Evolutionary conservation across 2,888 invertebrate species (phyloP).

Genomic region (Eulithis prunata): DNA sequence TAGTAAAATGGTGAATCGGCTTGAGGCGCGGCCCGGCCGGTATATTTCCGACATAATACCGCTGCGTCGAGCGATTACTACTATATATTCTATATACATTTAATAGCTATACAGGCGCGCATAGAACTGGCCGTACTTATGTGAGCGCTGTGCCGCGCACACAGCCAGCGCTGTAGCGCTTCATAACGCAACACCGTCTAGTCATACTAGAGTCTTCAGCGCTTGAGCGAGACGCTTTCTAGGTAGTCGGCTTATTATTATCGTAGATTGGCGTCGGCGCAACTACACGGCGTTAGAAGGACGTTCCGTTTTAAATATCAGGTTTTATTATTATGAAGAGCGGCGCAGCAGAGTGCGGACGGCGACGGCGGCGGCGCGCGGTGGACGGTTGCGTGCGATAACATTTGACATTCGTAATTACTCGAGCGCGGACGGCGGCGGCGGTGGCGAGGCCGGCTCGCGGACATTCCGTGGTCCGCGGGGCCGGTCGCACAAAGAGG

Average conservation of each 20-base stretch:
- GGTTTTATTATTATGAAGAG: conserved; percentile 85
- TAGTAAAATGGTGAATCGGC: conserved; percentile 77
- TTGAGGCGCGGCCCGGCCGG: conserved; percentile 80
- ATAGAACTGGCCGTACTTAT: conserved; percentile 85
- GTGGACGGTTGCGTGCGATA: conserved; percentile 84
- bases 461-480: conserved; percentile 68
- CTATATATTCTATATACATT: conserved; percentile 85
- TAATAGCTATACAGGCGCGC: conserved; percentile 85
- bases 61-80: conserved; percentile 85
- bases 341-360: conserved; percentile 83
- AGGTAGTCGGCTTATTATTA: conserved; percentile 82
- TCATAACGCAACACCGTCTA: conserved; percentile 56
- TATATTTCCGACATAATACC: conserved; percentile 85
- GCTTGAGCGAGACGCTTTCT: conserved; percentile 70
- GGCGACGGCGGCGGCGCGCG: conserved; percentile 71
- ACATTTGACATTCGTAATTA: conserved; percentile 85
- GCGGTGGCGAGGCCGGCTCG: conserved; percentile 65
- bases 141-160: conserved; percentile 77
- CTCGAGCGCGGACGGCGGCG: conserved; percentile 71
- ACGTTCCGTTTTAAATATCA: conserved; percentile 85
- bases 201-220: conserved; percentile 52
- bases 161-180: conserved; percentile 72
- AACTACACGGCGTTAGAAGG: conserved; percentile 85
- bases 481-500: conserved; percentile 77
- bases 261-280: conserved; percentile 85